Conservation (phyloP, 2,113 vertebrate genomes). For the Silurus asotus region DNA sequence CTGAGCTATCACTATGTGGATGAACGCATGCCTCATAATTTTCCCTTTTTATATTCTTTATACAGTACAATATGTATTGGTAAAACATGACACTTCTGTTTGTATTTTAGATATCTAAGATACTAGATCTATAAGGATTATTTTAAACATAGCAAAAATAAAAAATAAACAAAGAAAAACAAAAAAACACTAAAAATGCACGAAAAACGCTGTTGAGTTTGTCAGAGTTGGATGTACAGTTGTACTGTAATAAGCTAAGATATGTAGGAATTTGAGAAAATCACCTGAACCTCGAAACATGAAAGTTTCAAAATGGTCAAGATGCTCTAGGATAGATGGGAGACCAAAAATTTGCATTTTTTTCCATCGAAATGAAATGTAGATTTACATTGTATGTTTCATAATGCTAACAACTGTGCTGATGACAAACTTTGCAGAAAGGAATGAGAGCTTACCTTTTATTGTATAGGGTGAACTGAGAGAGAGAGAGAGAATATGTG, state of each 20-base stretch:
- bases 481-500: constrained; percentile 7
- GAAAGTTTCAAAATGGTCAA: background rate
- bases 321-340: background rate
- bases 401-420: constrained; percentile 53
- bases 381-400: constrained; percentile 17
- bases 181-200: background rate
- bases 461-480: constrained; percentile 44
- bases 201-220: too few relatives aligned
- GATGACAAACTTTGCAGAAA: constrained; percentile 57
- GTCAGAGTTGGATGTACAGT: too few relatives aligned
- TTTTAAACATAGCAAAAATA: background rate
- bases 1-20: background rate
- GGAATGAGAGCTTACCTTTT: background rate
- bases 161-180: background rate
- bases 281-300: background rate
- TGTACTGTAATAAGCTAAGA: background rate
- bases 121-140: background rate
- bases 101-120: background rate
- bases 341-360: background rate
- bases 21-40: background rate
- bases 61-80: background rate
- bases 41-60: background rate
- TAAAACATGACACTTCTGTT: background rate
- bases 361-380: background rate
- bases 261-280: background rate